Conservation (phyloP, 1,140 invertebrate genomes). For the Ceratina japonica region DNA sequence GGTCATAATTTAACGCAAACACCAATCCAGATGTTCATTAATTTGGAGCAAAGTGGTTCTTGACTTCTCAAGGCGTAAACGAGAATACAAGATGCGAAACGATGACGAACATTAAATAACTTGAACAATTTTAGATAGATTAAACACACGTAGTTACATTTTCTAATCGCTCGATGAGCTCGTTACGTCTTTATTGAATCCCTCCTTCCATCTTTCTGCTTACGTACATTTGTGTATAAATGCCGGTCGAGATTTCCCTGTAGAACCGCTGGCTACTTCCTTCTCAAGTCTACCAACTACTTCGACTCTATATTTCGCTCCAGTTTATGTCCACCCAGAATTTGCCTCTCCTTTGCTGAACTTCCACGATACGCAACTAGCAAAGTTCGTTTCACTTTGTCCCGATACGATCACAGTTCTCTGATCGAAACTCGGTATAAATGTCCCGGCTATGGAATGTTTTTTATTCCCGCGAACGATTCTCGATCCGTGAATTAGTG, state of each 20-base stretch:
- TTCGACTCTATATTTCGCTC: neutral
- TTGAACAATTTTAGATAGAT: no score
- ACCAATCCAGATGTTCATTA: neutral
- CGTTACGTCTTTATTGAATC: neutral
- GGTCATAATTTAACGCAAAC: slow-evolving; percentile 25
- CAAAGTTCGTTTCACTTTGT: neutral
- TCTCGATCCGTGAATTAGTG: no score
- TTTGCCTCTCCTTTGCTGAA: neutral
- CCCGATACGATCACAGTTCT: neutral
- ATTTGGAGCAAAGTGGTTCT: neutral
- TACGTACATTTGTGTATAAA: neutral
- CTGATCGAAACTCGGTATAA: neutral
- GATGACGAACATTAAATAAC: neutral
- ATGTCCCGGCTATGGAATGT: no score
- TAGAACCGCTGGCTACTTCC: neutral
- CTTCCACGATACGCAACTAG: neutral
- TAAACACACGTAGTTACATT: no score
- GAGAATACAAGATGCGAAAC: no score
- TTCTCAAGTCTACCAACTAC: neutral
- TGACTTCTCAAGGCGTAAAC: no score
- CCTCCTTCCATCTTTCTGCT: neutral
- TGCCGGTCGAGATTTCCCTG: slow-evolving; percentile 1
- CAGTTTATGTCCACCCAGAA: neutral
- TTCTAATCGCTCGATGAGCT: no score
- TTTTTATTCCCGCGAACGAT: no score